A percentile compares a stretch with the other conserved stretches of the same genome.
phyloP scores from a whole-genome alignment of 2,888 invertebrate genomes.

The Conistra vaccinii region DNA sequence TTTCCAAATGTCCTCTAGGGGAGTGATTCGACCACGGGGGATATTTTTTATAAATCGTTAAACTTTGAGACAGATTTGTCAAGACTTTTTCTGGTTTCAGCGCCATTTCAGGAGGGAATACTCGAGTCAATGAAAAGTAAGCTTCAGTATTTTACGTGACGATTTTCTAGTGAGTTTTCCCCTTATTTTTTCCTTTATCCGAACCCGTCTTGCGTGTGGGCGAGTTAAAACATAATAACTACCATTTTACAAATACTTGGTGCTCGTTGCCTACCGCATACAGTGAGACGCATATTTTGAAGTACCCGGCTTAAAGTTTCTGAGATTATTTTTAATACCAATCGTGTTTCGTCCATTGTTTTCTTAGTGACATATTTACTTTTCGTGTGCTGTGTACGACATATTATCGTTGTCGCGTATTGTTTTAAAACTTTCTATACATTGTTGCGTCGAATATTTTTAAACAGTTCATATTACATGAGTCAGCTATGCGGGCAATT shows the following conservation, averaged over 20 bases:
- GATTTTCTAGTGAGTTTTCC: slow-evolving; percentile 73
- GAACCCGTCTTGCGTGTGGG: slow-evolving; percentile 86
- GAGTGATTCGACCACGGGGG: slow-evolving; percentile 71
- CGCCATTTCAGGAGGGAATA: slow-evolving; percentile 53
- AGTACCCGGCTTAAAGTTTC: slow-evolving; percentile 81
- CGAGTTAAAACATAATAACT: slow-evolving; percentile 84
- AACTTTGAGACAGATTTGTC: slow-evolving; percentile 72
- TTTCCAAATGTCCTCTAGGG: slow-evolving; percentile 86
- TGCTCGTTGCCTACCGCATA: slow-evolving; percentile 84
- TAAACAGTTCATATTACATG: slow-evolving; percentile 43
- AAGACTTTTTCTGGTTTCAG: slow-evolving; percentile 67
- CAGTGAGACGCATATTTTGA: slow-evolving; percentile 84
- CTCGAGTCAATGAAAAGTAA: slow-evolving; percentile 58
- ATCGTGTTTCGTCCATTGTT: slow-evolving; percentile 83
- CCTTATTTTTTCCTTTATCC: slow-evolving; percentile 74
- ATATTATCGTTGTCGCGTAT: slow-evolving; percentile 72
- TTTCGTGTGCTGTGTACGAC: slow-evolving; percentile 67
- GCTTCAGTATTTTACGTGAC: slow-evolving; percentile 72
- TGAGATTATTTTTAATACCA: slow-evolving; percentile 83
- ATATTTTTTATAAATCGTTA: slow-evolving; percentile 80
- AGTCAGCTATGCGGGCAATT: neutral
- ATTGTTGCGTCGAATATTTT: slow-evolving; percentile 60
- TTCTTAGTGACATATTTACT: slow-evolving; percentile 86
- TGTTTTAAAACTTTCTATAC: slow-evolving; percentile 66
- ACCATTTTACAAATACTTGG: slow-evolving; percentile 81